phyloP scores from a whole-genome alignment of 1,140 invertebrate species.

The Melipona quadrifasciata region DNA sequence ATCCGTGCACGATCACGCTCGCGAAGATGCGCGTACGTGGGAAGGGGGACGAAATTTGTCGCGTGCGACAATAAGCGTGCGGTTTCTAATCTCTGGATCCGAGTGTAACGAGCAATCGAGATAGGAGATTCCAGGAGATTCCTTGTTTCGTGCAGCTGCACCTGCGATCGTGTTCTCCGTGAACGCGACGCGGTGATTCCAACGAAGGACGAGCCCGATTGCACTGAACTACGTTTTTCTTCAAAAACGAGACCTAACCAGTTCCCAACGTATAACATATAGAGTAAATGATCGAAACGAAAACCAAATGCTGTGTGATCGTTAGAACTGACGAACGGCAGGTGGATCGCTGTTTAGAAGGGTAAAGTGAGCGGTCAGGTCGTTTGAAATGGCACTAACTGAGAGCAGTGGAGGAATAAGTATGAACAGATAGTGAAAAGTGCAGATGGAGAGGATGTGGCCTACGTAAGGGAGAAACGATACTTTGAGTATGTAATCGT shows the following conservation, averaged over 20 bases:
- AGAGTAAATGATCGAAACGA: neutral
- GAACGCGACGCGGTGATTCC: slow-evolving; percentile 9
- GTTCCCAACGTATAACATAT: too few relatives aligned
- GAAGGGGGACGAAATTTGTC: neutral
- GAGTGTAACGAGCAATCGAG: neutral
- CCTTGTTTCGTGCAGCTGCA: slow-evolving; percentile 2
- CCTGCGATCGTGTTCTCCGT: slow-evolving; percentile 19
- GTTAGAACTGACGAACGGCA: neutral
- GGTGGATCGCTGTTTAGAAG: neutral
- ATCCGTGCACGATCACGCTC: slow-evolving; percentile 4
- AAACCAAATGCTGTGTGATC: too few relatives aligned
- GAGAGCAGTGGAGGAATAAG: neutral
- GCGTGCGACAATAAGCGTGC: too few relatives aligned
- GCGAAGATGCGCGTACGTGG: neutral
- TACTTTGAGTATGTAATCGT: neutral
- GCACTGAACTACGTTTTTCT: neutral
- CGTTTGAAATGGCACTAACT: neutral
- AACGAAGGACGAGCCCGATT: neutral
- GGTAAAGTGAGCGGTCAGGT: neutral
- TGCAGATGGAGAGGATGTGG: neutral
- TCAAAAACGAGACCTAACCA: neutral
- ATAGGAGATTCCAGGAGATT: neutral
- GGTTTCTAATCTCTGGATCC: too few relatives aligned
- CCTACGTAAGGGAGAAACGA: neutral
- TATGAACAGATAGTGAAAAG: neutral